Conservation (phyloP, 2,888 invertebrate species). For the Dolichomitus sp. region DNA sequence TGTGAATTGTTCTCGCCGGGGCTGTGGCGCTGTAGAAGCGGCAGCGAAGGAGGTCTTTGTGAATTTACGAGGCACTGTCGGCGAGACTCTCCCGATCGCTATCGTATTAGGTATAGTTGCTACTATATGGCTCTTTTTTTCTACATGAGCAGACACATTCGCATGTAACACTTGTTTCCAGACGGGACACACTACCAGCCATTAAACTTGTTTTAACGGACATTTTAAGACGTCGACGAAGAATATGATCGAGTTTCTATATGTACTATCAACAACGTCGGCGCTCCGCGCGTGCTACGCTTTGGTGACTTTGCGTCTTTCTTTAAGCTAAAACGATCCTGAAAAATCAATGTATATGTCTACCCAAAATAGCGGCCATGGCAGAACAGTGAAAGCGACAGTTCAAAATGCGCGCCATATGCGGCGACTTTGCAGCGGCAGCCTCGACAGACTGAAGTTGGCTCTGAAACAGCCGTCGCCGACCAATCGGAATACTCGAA, state of each 20-base stretch:
- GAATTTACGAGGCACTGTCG: slow-evolving; percentile 53
- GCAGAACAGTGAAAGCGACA: too few relatives aligned
- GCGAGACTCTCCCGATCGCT: slow-evolving; percentile 32
- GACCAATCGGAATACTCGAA: too few relatives aligned
- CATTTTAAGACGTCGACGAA: background rate
- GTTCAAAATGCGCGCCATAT: too few relatives aligned
- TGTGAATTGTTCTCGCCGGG: slow-evolving; percentile 50
- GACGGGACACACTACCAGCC: background rate
- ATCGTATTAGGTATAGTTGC: slow-evolving; percentile 20
- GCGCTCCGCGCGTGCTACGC: too few relatives aligned
- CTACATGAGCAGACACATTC: slow-evolving; percentile 23
- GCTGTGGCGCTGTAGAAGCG: background rate
- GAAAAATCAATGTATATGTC: too few relatives aligned
- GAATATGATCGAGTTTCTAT: background rate
- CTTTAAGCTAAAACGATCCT: too few relatives aligned
- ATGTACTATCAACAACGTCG: too few relatives aligned
- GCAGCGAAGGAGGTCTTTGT: background rate
- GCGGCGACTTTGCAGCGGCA: too few relatives aligned
- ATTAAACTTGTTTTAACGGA: slow-evolving; percentile 15
- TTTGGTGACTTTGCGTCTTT: too few relatives aligned
- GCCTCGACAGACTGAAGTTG: too few relatives aligned
- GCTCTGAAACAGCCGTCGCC: too few relatives aligned
- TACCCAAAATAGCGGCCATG: too few relatives aligned
- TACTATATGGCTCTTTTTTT: slow-evolving; percentile 14
- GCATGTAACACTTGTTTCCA: slow-evolving; percentile 28